Evolutionary conservation across 2,888 invertebrate genomes (phyloP).

Genomic region (Leucozona laternaria): DNA sequence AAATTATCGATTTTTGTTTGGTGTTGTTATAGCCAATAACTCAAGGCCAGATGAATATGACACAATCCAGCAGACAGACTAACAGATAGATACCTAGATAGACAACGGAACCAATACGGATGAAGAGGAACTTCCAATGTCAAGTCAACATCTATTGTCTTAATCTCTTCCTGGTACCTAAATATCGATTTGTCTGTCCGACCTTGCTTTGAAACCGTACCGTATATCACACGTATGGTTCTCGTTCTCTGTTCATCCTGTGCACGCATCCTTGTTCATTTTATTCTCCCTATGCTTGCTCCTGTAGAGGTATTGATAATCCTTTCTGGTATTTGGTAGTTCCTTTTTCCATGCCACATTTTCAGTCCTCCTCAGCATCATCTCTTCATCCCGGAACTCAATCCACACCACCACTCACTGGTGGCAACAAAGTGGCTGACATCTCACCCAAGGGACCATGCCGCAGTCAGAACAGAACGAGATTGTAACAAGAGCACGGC

Average conservation of each 20-base stretch:
- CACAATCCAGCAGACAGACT: constrained; percentile 26
- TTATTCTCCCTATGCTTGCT: constrained; percentile 8
- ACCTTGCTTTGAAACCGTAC: constrained; percentile 32
- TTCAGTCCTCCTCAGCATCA: not conserved
- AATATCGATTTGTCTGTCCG: constrained; percentile 59
- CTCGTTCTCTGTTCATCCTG: not conserved
- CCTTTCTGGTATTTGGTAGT: constrained; percentile 44
- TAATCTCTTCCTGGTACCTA: constrained; percentile 42
- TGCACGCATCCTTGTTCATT: constrained; percentile 46
- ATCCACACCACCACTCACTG: constrained; percentile 21
- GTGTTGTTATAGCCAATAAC: constrained; percentile 57
- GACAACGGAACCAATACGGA: not conserved
- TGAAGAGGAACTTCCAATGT: constrained; percentile 47
- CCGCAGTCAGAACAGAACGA: constrained; percentile 31
- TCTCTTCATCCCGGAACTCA: not conserved
- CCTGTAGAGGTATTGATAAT: constrained; percentile 36
- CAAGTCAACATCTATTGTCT: constrained; percentile 51
- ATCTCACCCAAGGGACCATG: constrained; percentile 70
- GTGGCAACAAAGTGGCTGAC: constrained; percentile 72
- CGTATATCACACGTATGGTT: not conserved
- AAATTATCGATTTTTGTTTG: constrained; percentile 63
- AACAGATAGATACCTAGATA: not conserved
- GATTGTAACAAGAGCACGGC: constrained; percentile 48
- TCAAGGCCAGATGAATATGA: constrained; percentile 66
- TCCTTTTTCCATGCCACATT: constrained; percentile 4